Base-by-base conservation (phyloP, 2,113 vertebrate species). In the Gymnarchus niloticus region DNA sequence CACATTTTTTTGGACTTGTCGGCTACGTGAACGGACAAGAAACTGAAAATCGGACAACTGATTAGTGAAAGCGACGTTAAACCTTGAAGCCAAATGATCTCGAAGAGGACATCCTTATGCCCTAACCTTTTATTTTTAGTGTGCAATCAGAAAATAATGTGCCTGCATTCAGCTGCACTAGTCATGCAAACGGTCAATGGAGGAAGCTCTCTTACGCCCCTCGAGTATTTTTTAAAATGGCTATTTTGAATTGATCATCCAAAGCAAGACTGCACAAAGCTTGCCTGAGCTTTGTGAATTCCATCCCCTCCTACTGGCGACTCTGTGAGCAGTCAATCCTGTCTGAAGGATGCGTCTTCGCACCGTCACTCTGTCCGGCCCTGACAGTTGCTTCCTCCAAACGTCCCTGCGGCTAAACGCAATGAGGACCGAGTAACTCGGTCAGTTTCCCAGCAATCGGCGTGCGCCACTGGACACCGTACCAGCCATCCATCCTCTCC, bases 371-470 rank as follows among this genome's bases (percentile, higher is more conserved):
- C 48, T n/a, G 73, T 8, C 37, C 54, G 14, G 33, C 56, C 46
- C 59, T 83, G n/a, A 46, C 49, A 88, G 85, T 86, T 56, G 80
- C 57, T 83, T 84, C 61, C 89, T 89, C 87, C 87, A 87, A 82
- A 77, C 78, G 81, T 28, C 56, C 90, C 90, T 88, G 87, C 86
- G 86, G 84, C 85, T 82, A 89, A 89, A 91, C 81, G 56, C 85
- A 88, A 89, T 89, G 85, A 89, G 56, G 86, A 87, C 83, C 49
- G 54, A 25, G 56, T 85, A 87, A 88, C 88, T 84, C 84, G 89
- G 84, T 86, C 83, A 57, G 86, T 88, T 65, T 83, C 83, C 81
- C 17, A 86, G 87, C 59, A 88, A 88, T 88, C 59, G 44, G 51
- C 56, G 87, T 86, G 81, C 84, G 84, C 84, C 12, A 7, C 88